Evolutionary conservation across 2,888 invertebrate species (phyloP), one percentile per base, ranked within the genome.

Genomic region (Peribatodes rhomboidaria): DNA sequence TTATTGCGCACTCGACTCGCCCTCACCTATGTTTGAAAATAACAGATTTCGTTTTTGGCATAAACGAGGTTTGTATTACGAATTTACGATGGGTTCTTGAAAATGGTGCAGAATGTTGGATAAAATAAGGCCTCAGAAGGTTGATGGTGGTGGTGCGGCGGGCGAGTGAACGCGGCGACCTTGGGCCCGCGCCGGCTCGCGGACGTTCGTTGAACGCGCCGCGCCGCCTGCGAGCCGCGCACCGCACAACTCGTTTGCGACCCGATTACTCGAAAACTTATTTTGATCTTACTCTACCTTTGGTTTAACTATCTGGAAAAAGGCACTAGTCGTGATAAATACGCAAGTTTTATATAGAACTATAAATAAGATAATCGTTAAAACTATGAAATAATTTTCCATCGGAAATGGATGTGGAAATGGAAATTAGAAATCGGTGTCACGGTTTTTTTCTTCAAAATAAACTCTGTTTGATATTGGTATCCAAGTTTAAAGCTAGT

Each of bases 201-300:
- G 92, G 92, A 92, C 92, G 92, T 92, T 93, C 92, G 90, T 92
- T 92, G 92, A 92, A 91, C 91, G 89, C 82, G 82, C 81, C 76
- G 74, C 74, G 18, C 70, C 78, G 27, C 66, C 77, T 62, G 72
- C 73, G 68, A 76, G 42, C 60, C 54, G 16, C 71, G 33, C 66
- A 54, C 72, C 65, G 60, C 81, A 83, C 86, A 85, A 87, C 89
- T 86, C 80, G 87, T 90, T 90, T 86, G 82, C 85, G 81, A 84
- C 82, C 81, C 79, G 83, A 89, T 87, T 85, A 86, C 83, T 85
- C 70, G 73, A 82, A 85, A 85, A 83, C 82, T 79, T 78, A 74
- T 80, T 82, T 82, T 79, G 80, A 78, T 74, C 76, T 76, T 75
- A 76, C 49, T 59, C 27, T 49, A 68, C 49, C 58, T 61, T 46